Base-by-base conservation (phyloP, 1,140 invertebrate species). In the Theocolax elegans region DNA sequence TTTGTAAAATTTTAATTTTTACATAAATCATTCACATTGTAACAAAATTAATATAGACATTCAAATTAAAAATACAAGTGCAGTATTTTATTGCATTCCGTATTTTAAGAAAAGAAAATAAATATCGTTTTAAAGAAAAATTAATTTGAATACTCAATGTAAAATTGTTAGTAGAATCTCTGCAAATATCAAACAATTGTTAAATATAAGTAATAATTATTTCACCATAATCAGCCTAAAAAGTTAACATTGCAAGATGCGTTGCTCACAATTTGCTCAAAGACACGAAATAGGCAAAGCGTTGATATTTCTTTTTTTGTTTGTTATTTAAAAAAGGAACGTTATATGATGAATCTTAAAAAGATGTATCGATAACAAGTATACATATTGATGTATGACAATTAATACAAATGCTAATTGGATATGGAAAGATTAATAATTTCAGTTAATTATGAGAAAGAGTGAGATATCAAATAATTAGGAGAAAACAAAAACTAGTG, bases 261-360 rank as follows among this genome's bases (percentile, higher is more conserved):
- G n/a, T n/a, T n/a, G n/a, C n/a, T n/a, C n/a, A n/a, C n/a, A n/a
- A n/a, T 67, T 46, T 17, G n/a, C 25, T 48, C 8, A 63, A 60
- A 49, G 40, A 63, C 54, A 69, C 38, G 53, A 60, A 53, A 60
- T 62, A 21, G 19, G 42, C 6, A 59, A 51, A 69, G 29, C 31
- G 2, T 53, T n/a, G 7, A 51, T 17, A 53, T 40, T 38, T 3
- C 23, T 7, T 51, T 38, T 21, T 31, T n/a, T n/a, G n/a, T n/a
- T n/a, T n/a, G n/a, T n/a, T n/a, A n/a, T n/a, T n/a, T n/a, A n/a
- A 38, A 17, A 19, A 38, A 40, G 23, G 8, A 38, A 38, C 38
- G 21, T 23, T 25, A 53, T 49, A 38, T 42, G 29, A 59, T 59
- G 56, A n/a, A n/a, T n/a, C n/a, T n/a, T n/a, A n/a, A n/a, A n/a